phyloP scores from a whole-genome alignment of 2,888 invertebrate genomes.

The Vannuccia rotundouncinata region DNA sequence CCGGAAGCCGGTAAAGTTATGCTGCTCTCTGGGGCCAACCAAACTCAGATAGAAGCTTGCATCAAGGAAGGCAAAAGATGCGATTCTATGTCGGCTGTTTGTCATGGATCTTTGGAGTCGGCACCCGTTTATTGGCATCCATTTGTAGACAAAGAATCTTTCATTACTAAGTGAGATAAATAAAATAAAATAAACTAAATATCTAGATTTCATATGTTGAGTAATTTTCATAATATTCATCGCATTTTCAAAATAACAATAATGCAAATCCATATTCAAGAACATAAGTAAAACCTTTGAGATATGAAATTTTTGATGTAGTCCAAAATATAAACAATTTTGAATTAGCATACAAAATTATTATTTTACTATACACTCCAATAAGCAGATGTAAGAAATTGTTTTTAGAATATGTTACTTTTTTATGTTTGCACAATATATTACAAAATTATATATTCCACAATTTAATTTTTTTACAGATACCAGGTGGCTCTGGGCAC shows the following conservation, averaged over 20 bases:
- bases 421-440: not conserved
- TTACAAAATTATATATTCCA: not conserved
- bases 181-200: too few relatives aligned
- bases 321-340: not conserved
- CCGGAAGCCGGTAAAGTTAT: constrained; percentile 4
- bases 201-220: too few relatives aligned
- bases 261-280: too few relatives aligned
- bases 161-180: not conserved
- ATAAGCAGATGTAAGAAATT: too few relatives aligned
- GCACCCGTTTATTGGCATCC: constrained; percentile 17
- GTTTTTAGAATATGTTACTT: not conserved
- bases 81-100: not conserved
- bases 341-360: not conserved
- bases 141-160: constrained; percentile 9
- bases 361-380: too few relatives aligned
- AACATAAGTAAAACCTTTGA: too few relatives aligned
- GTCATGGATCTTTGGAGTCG: constrained; percentile 13
- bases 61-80: not conserved
- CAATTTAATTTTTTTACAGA: not conserved
- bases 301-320: not conserved
- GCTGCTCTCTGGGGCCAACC: not conserved
- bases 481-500: constrained; percentile 36
- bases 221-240: too few relatives aligned
- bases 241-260: too few relatives aligned
- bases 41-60: not conserved